These are phyloP conservation scores for Amazona ochrocephala DNA, from an alignment of 2,797 vertebrate genomes.

Conservation along the genomic window DNA sequence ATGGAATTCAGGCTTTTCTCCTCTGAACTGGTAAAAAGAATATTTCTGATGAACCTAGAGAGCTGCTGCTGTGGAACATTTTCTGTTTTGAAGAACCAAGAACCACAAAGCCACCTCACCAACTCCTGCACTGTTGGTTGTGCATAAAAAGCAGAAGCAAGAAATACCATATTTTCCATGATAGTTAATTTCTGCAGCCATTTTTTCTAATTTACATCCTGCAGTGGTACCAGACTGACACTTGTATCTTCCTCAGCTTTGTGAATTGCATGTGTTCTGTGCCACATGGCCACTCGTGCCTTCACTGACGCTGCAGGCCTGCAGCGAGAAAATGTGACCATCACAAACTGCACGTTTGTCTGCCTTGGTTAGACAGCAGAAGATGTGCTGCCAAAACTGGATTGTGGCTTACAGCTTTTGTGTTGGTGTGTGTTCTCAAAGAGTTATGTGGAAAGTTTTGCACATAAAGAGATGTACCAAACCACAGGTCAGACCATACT, in stretches of 20 bases:
- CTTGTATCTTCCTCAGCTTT: background rate
- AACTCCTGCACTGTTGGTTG: background rate
- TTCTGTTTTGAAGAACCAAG: background rate
- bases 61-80: background rate
- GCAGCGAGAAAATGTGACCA: accelerated
- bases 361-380: background rate
- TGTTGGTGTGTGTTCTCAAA: background rate
- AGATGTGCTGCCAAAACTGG: background rate
- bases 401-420: background rate
- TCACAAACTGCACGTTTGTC: accelerated
- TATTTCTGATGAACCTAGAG: background rate
- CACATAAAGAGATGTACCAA: background rate
- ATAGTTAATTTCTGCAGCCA: background rate
- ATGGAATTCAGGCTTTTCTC: background rate
- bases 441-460: background rate
- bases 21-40: background rate
- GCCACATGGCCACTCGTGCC: background rate
- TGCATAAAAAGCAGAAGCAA: background rate
- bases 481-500: background rate
- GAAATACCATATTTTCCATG: background rate
- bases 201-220: background rate
- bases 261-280: background rate
- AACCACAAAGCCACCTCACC: background rate
- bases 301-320: accelerated
- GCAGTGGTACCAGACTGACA: background rate